Base-by-base conservation (phyloP, 2,888 invertebrate species). In the Mythimna vitellina region DNA sequence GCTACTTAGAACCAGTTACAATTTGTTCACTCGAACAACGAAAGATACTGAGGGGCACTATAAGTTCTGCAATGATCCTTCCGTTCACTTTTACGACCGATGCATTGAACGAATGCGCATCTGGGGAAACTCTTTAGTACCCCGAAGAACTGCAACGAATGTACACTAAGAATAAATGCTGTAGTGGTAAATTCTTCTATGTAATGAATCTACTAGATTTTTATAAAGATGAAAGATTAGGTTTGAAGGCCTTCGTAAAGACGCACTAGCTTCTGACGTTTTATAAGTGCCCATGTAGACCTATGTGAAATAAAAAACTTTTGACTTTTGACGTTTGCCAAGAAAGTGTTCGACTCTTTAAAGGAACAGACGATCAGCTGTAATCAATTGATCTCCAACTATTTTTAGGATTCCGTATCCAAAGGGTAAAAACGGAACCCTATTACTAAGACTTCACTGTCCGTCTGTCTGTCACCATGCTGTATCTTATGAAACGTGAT, bases 41-140 rank as follows among this genome's bases (percentile, higher is more conserved):
- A 35, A 35, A 42, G 25, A 25, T 38, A 25, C 56, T 32, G 17
- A 53, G 25, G 77, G 25, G 77, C 22, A 53, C 77, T 65, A 22
- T 7, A 60, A 69, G 53, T 46, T 14, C 58, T 20, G 32, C 73
- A 67, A 46, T 68, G 42, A 77, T 53, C 77, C 32, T 53, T 53
- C 46, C 17, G 51, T 60, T 77, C 77, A 54, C 53, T 76, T 76
- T 76, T 76, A 76, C 46, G 63, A 58, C 12, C 35, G 63, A 58
- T 62, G 53, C 35, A 46, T 63, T 76, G 49, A 71, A 32, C 35
- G 46, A 72, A 72, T 72, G 73, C 53, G 77, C 53, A 77, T 60
- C 53, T 69, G 20, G 53, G 53, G 60, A 22, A 35, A 9, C 9
- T 29, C 35, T 73, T 76, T 14, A 49, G 66, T 29, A 14, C 25